Evolutionary conservation across 2,888 invertebrate genomes (phyloP).

Genomic region (Drosophila nr. medialis): DNA sequence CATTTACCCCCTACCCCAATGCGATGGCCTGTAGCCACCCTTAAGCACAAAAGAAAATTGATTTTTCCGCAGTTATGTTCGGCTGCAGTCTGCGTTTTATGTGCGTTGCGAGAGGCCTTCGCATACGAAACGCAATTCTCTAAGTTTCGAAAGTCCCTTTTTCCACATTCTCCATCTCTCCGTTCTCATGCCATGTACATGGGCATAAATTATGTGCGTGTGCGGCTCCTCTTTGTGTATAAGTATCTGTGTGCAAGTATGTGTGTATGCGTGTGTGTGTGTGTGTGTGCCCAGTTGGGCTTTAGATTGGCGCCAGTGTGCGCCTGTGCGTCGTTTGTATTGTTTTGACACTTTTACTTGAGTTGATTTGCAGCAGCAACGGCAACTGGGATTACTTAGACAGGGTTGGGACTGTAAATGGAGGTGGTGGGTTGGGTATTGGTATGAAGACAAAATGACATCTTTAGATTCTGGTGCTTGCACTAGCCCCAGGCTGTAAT

Average conservation of each 20-base stretch:
- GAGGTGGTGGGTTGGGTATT: slow-evolving; percentile 1
- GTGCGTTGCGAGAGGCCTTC: slow-evolving; percentile 51
- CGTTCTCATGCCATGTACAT: slow-evolving; percentile 40
- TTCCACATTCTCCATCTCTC: background rate
- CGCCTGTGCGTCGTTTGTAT: slow-evolving; percentile 66
- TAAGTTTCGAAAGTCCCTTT: slow-evolving; percentile 36
- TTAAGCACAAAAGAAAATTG: slow-evolving; percentile 72
- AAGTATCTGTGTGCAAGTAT: background rate
- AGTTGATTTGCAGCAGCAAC: slow-evolving; percentile 69
- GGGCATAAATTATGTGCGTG: slow-evolving; percentile 72
- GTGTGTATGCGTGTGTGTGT: slow-evolving; percentile 6
- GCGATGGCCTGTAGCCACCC: slow-evolving; percentile 31
- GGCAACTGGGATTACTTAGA: slow-evolving; percentile 44
- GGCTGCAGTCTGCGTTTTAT: slow-evolving; percentile 76
- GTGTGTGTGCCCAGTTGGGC: slow-evolving; percentile 6
- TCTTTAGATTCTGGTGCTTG: slow-evolving; percentile 2
- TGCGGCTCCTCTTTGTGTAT: slow-evolving; percentile 26
- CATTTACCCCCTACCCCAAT: background rate
- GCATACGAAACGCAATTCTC: slow-evolving; percentile 39
- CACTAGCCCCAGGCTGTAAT: slow-evolving; percentile 21
- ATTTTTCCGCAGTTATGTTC: slow-evolving; percentile 71
- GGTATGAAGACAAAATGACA: slow-evolving; percentile 25
- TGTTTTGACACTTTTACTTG: slow-evolving; percentile 75
- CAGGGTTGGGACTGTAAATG: slow-evolving; percentile 1
- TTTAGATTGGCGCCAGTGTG: slow-evolving; percentile 29